Evolutionary conservation across 1,140 invertebrate genomes (phyloP).

Genomic region (Eumaeus atala): DNA sequence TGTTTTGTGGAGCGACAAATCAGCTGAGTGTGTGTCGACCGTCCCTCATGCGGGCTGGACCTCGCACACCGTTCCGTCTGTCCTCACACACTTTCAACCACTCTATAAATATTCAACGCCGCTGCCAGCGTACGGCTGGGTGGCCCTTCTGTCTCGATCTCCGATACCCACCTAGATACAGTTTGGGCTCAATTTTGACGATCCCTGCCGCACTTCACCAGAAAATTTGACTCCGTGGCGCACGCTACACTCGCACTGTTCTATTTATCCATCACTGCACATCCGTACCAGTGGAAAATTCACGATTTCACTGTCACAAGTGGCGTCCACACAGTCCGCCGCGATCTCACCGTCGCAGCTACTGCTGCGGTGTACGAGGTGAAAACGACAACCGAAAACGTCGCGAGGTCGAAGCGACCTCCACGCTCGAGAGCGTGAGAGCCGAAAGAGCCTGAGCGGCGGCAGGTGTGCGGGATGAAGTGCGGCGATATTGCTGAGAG

Average conservation of each 20-base stretch:
- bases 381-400: conserved; percentile 50
- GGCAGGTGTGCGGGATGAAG: conserved; percentile 47
- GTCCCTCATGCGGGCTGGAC: conserved; percentile 29
- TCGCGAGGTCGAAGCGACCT: conserved; percentile 54
- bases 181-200: conserved; percentile 73
- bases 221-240: conserved; percentile 42
- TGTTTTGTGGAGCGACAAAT: conserved; percentile 44
- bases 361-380: conserved; percentile 36
- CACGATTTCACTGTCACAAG: conserved; percentile 72
- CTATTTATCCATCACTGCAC: conserved; percentile 71
- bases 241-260: conserved; percentile 50
- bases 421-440: conserved; percentile 62
- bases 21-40: conserved; percentile 46
- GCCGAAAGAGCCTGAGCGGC: conserved; percentile 52
- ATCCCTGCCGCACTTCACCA: conserved; percentile 51
- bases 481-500: conserved; percentile 35
- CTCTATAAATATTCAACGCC: conserved; percentile 66
- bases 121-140: conserved; percentile 45
- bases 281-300: conserved; percentile 62
- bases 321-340: conserved; percentile 40
- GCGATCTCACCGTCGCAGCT: conserved; percentile 24
- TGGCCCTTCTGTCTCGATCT: conserved; percentile 38
- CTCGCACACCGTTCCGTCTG: conserved; percentile 24
- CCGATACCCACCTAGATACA: conserved; percentile 68
- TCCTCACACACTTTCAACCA: conserved; percentile 56